phyloP scores from a whole-genome alignment of 2,888 invertebrate genomes.

The Augochlorella aurata region DNA sequence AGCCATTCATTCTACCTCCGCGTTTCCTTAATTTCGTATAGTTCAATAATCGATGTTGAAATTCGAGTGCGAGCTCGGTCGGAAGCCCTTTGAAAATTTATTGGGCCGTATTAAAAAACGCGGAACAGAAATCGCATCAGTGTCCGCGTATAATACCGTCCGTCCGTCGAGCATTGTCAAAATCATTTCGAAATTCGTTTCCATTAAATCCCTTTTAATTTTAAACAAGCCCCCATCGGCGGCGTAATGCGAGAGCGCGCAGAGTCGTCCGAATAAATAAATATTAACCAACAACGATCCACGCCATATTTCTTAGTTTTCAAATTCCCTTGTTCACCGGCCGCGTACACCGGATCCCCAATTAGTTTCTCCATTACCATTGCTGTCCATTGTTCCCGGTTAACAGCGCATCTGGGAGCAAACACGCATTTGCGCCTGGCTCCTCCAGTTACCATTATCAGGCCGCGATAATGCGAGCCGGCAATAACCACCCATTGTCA shows the following conservation, averaged over 20 bases:
- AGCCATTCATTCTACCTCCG: too few relatives aligned
- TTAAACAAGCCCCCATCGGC: background rate
- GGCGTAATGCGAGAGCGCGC: background rate
- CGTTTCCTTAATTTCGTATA: too few relatives aligned
- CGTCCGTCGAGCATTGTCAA: background rate
- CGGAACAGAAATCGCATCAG: background rate
- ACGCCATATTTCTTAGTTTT: slow-evolving; percentile 7
- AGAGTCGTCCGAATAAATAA: background rate
- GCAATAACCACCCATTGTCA: slow-evolving; percentile 11
- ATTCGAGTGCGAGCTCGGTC: background rate
- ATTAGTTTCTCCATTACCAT: slow-evolving; percentile 11
- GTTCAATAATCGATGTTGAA: too few relatives aligned
- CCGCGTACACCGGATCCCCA: slow-evolving; percentile 3
- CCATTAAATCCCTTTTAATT: slow-evolving; percentile 7
- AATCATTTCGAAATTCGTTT: background rate
- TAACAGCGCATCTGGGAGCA: slow-evolving; percentile 17
- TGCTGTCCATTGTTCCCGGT: slow-evolving; percentile 14
- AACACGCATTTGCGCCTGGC: slow-evolving; percentile 1
- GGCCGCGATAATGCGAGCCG: background rate
- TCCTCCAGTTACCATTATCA: slow-evolving; percentile 3
- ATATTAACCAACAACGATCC: slow-evolving; percentile 1
- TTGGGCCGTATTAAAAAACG: background rate
- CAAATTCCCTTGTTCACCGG: slow-evolving; percentile 1
- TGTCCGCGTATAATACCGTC: background rate
- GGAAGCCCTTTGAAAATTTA: background rate